Conservation (phyloP, 2,113 vertebrate species). For the Athene noctua region DNA sequence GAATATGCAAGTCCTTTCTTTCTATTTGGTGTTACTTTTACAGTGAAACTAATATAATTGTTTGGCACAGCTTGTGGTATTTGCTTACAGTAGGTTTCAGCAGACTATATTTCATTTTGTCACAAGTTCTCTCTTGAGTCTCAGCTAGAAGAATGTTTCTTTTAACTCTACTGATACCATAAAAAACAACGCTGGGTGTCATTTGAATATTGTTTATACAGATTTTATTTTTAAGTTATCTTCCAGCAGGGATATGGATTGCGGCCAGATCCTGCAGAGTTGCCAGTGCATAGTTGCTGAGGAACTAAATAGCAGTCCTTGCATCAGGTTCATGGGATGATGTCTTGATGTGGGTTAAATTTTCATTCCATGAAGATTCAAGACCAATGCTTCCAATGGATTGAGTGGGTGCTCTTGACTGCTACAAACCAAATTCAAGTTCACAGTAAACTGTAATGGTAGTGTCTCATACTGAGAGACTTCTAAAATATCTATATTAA, state of each 20-base stretch:
- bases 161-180: conserved; percentile 37
- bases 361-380: neutral
- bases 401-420: neutral
- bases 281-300: neutral
- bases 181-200: neutral
- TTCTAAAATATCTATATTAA: neutral
- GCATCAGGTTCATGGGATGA: neutral
- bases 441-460: neutral
- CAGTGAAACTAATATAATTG: conserved; percentile 33
- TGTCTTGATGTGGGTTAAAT: neutral
- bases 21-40: neutral
- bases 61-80: conserved; percentile 52
- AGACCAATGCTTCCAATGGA: neutral
- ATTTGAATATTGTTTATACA: neutral
- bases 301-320: neutral
- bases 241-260: neutral
- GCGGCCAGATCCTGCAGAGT: neutral
- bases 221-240: neutral
- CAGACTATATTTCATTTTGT: conserved; percentile 54
- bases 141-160: neutral
- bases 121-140: neutral
- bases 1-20: neutral
- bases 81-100: conserved; percentile 59
- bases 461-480: neutral
- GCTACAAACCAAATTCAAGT: neutral